phyloP scores from a whole-genome alignment of 2,888 invertebrate genomes.

The Sussaba pulchella region DNA sequence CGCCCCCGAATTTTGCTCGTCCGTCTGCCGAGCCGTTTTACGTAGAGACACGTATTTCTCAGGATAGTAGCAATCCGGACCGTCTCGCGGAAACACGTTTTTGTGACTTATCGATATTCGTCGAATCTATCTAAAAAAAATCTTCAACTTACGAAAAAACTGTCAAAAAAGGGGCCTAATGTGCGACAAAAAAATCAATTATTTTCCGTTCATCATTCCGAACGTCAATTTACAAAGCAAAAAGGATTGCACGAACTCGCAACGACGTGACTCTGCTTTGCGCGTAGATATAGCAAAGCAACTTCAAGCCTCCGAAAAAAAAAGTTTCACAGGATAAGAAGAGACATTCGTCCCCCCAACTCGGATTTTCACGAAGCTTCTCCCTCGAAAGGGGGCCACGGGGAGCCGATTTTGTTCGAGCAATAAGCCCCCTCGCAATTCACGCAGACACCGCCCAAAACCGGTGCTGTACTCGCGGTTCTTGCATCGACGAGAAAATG shows the following conservation, averaged over 20 bases:
- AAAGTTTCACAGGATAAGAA: conserved; percentile 16
- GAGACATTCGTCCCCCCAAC: conserved; percentile 34
- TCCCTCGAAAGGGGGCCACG: conserved; percentile 27
- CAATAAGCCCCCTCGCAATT: conserved; percentile 35
- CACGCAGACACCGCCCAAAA: conserved; percentile 28
- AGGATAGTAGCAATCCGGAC: background rate
- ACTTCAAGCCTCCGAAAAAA: conserved; percentile 26
- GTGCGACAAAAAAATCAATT: no score
- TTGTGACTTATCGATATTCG: background rate
- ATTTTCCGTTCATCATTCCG: no score
- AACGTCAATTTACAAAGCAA: no score
- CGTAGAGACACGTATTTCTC: no score
- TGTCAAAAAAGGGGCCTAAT: no score
- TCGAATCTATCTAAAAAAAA: background rate
- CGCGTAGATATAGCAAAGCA: conserved; percentile 16
- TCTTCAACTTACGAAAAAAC: no score
- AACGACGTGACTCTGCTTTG: conserved; percentile 26
- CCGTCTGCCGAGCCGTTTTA: background rate
- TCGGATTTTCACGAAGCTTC: conserved; percentile 50
- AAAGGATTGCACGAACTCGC: background rate
- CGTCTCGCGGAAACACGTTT: background rate
- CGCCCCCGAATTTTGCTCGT: background rate
- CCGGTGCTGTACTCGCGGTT: conserved; percentile 27
- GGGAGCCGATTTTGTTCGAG: conserved; percentile 17
- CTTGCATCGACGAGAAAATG: conserved; percentile 31